These are phyloP conservation scores for Myiothlypis chrysogaster DNA, from an alignment of 2,797 vertebrate species.

Conservation along the genomic window DNA sequence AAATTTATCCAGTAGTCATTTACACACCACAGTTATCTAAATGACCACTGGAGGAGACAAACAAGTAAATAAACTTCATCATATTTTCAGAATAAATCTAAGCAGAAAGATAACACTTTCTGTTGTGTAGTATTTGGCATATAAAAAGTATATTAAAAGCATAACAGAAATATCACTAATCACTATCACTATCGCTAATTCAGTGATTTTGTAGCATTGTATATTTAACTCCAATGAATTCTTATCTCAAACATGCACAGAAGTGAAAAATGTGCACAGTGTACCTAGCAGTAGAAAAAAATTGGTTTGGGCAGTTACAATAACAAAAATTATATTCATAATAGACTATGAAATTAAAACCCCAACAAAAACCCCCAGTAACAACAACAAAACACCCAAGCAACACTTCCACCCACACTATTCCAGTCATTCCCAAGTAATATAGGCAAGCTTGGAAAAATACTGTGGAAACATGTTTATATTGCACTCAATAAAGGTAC, in stretches of 20 bases:
- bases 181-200: not conserved
- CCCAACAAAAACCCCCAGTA: not conserved
- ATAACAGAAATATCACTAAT: not conserved
- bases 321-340: not conserved
- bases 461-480: not conserved
- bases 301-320: not conserved
- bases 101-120: not conserved
- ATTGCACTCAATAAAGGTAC: not conserved
- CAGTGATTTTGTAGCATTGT: not conserved
- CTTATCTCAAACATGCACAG: not conserved
- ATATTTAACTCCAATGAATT: not conserved
- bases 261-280: not conserved
- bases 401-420: accelerated
- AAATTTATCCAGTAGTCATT: not conserved
- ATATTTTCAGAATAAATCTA: not conserved
- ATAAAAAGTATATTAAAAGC: not conserved
- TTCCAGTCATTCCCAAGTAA: not conserved
- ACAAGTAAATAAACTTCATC: not conserved
- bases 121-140: not conserved
- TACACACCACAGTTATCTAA: not conserved
- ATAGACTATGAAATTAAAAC: not conserved
- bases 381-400: not conserved
- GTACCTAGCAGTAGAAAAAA: not conserved
- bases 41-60: not conserved
- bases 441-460: not conserved